phyloP scores from a whole-genome alignment of 2,797 vertebrate genomes.

The Alfaro cultratus region DNA sequence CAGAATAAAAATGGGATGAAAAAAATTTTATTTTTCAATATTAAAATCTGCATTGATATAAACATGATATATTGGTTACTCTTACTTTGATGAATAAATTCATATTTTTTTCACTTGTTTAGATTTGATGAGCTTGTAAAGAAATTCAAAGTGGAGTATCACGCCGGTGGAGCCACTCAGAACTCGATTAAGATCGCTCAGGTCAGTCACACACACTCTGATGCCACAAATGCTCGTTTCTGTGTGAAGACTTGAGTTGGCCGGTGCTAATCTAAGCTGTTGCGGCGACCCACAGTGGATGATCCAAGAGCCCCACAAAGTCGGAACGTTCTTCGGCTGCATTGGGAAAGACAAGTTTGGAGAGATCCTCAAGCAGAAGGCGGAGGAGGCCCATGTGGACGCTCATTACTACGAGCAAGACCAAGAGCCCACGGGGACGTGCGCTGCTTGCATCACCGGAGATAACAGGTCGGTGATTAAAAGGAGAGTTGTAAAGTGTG shows the following conservation, averaged over 20 bases:
- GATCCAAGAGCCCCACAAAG: slow-evolving; percentile 93
- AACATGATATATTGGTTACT: background rate
- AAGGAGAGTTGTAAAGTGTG: background rate
- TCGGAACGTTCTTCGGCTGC: slow-evolving; percentile 96
- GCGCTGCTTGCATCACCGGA: slow-evolving; percentile 95
- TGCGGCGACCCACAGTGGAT: slow-evolving; percentile 89
- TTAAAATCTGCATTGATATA: background rate
- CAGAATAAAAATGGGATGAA: background rate
- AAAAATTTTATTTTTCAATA: background rate
- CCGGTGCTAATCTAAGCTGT: slow-evolving; percentile 12
- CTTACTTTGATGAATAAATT: background rate
- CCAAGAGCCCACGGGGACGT: slow-evolving; percentile 93
- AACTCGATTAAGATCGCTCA: slow-evolving; percentile 98
- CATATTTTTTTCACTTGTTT: slow-evolving; percentile 24
- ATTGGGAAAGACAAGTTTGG: slow-evolving; percentile 96
- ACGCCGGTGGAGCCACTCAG: slow-evolving; percentile 97
- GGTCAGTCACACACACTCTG: slow-evolving; percentile 80
- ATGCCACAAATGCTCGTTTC: background rate
- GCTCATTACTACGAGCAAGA: slow-evolving; percentile 95
- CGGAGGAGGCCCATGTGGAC: slow-evolving; percentile 91
- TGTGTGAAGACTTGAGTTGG: background rate
- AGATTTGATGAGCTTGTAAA: slow-evolving; percentile 97
- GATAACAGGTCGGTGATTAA: slow-evolving; percentile 86
- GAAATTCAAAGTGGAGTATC: slow-evolving; percentile 96
- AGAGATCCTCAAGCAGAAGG: slow-evolving; percentile 92